Percentiles rank a stretch among this genome's conserved stretches.
These are phyloP conservation scores for Patella pellucida DNA, from an alignment of 2,888 invertebrate genomes.

Conservation along the genomic window DNA sequence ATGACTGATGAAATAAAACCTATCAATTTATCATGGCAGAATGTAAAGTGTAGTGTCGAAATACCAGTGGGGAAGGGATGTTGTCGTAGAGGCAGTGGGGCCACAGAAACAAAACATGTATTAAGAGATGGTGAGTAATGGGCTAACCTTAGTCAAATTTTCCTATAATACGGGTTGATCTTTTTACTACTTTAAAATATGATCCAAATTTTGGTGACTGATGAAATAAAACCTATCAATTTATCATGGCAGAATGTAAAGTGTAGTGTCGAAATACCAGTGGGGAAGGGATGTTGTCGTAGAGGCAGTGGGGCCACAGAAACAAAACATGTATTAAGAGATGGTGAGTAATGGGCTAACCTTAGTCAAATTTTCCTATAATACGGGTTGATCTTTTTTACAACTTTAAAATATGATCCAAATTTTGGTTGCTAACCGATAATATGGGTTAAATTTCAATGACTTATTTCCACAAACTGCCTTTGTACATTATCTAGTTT, in stretches of 20 bases:
- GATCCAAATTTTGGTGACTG: too few species aligned
- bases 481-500: too few species aligned
- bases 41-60: constrained; percentile 23
- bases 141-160: not conserved
- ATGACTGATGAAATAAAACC: constrained; percentile 7
- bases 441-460: too few species aligned
- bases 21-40: constrained; percentile 29
- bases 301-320: not conserved
- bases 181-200: too few species aligned
- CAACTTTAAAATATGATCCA: too few species aligned
- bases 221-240: constrained; percentile 17
- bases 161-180: too few species aligned
- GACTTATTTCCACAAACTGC: too few species aligned
- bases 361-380: not conserved
- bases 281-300: not conserved
- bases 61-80: constrained; percentile 12
- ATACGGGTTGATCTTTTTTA: too few species aligned
- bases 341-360: constrained; percentile 19
- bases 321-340: constrained; percentile 20
- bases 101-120: constrained; percentile 17
- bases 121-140: constrained; percentile 26
- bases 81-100: not conserved
- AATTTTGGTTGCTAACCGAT: too few species aligned
- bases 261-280: constrained; percentile 22
- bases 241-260: constrained; percentile 30